Evolutionary conservation across 2,113 vertebrate genomes (phyloP).

Genomic region (Gracilinanus agilis): DNA sequence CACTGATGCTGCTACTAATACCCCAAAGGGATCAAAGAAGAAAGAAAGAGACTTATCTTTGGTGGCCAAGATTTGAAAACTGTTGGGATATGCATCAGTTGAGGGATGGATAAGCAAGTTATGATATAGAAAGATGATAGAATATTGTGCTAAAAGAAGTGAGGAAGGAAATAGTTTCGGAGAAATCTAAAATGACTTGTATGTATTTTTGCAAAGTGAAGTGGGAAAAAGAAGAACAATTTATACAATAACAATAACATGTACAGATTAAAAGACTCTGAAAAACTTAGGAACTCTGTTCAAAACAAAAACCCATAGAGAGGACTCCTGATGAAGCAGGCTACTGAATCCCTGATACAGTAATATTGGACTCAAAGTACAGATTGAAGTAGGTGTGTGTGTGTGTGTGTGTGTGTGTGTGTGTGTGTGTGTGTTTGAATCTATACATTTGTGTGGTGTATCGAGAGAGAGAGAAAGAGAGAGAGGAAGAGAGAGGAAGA

Average conservation of each 20-base stretch:
- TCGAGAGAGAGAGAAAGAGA: no score
- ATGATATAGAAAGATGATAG: not conserved
- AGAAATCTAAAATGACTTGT: not conserved
- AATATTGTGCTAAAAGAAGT: not conserved
- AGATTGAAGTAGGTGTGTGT: no score
- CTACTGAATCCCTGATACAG: no score
- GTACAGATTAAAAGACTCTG: not conserved
- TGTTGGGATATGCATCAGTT: not conserved
- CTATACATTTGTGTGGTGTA: no score
- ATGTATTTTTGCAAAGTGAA: not conserved
- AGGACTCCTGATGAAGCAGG: no score
- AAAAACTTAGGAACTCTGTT: no score
- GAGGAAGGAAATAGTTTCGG: not conserved
- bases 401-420: no score
- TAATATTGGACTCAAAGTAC: no score
- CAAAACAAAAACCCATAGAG: no score
- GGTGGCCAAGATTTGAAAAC: not conserved
- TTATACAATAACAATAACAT: not conserved
- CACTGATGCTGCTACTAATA: not conserved
- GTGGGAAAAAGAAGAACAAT: not conserved
- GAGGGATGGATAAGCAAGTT: not conserved
- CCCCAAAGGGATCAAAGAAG: not conserved
- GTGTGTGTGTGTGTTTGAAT: no score
- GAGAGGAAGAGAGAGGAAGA: no score
- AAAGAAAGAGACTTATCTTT: not conserved